Evolutionary conservation across 2,888 invertebrate species (phyloP).

Genomic region (Autographa pulchrina): DNA sequence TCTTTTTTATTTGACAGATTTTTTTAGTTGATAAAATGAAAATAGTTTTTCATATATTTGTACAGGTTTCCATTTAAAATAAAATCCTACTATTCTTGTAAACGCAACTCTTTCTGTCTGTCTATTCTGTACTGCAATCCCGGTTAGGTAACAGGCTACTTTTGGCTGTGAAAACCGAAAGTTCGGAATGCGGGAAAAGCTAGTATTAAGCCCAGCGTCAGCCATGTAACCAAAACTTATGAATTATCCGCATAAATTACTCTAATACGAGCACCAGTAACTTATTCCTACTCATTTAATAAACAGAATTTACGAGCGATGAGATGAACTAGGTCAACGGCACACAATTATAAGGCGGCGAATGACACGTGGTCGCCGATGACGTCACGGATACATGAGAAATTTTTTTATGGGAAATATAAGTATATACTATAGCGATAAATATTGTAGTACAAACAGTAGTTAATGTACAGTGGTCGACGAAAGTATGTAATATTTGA

Average conservation of each 20-base stretch:
- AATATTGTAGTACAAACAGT: not conserved
- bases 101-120: no score
- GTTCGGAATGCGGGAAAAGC: no score
- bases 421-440: not conserved
- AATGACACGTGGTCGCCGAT: conserved; percentile 3
- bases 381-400: not conserved
- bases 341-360: conserved; percentile 17
- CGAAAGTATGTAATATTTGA: not conserved
- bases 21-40: no score
- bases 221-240: not conserved
- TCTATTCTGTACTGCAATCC: no score
- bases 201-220: no score
- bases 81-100: no score
- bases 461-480: not conserved
- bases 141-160: no score
- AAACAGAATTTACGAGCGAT: conserved; percentile 27
- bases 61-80: no score
- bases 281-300: conserved; percentile 18
- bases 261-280: conserved; percentile 5
- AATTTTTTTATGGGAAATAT: not conserved
- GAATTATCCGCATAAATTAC: not conserved
- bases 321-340: conserved; percentile 32
- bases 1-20: no score
- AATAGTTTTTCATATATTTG: no score
- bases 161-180: no score